phyloP scores from a whole-genome alignment of 2,797 vertebrate species.

The Anabas testudineus region DNA sequence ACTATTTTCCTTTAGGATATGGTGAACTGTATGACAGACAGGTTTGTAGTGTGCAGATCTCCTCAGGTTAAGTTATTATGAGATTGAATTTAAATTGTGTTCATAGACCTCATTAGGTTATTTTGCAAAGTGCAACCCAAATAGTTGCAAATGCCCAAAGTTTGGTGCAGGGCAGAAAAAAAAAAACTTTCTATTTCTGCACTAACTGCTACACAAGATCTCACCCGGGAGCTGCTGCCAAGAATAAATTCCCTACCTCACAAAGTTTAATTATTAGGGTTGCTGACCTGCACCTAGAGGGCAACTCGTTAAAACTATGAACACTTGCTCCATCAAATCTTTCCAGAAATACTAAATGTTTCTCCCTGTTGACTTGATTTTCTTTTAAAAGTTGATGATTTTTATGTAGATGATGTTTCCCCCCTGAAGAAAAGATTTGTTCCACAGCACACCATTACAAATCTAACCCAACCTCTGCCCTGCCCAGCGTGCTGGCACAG shows the following conservation, averaged over 20 bases:
- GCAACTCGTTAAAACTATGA: slow-evolving; percentile 65
- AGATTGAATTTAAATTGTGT: slow-evolving; percentile 24
- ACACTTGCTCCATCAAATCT: slow-evolving; percentile 63
- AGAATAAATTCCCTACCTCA: slow-evolving; percentile 60
- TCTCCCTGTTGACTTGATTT: slow-evolving; percentile 63
- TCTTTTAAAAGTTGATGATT: slow-evolving; percentile 61
- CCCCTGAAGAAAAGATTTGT: slow-evolving; percentile 48
- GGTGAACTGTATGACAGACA: not conserved
- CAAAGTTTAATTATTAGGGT: slow-evolving; percentile 68
- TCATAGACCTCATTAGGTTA: slow-evolving; percentile 7
- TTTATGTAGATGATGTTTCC: slow-evolving; percentile 47
- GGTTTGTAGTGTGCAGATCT: not conserved
- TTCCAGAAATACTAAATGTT: slow-evolving; percentile 50
- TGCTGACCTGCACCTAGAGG: slow-evolving; percentile 60
- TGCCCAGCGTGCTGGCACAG: slow-evolving; percentile 44
- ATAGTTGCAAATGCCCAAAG: slow-evolving; percentile 2
- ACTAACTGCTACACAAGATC: slow-evolving; percentile 14
- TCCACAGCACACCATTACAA: slow-evolving; percentile 44
- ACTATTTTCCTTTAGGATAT: not conserved
- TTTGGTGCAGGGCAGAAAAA: slow-evolving; percentile 11
- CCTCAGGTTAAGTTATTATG: not conserved
- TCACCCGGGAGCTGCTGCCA: slow-evolving; percentile 46
- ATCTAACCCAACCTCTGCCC: slow-evolving; percentile 53
- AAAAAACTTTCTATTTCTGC: slow-evolving; percentile 10
- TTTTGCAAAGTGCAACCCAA: slow-evolving; percentile 17